Evolutionary conservation across 2,797 vertebrate species (phyloP).

Genomic region (Ispidina picta): DNA sequence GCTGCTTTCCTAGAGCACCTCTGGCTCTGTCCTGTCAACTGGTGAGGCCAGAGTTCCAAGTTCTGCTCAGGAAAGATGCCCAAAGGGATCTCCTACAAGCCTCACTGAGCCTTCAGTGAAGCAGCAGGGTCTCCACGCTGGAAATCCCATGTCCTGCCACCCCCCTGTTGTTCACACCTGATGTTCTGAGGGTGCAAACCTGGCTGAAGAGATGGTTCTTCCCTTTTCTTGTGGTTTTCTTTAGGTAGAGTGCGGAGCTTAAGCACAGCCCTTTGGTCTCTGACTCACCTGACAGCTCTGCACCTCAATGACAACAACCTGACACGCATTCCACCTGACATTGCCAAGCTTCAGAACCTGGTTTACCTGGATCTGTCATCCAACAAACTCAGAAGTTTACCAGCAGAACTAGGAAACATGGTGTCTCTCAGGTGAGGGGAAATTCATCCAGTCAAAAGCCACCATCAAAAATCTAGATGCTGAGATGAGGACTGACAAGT

Average conservation of each 20-base stretch:
- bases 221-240: constrained; percentile 4
- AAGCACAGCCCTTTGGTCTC: constrained; percentile 93
- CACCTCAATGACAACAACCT: constrained; percentile 99
- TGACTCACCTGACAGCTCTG: constrained; percentile 98
- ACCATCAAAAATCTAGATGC: accelerated
- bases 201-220: not conserved
- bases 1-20: not conserved
- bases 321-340: constrained; percentile 96
- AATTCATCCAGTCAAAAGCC: not conserved
- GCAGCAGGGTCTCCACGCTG: not conserved
- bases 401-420: constrained; percentile 99
- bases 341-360: constrained; percentile 97
- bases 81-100: accelerated
- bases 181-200: not conserved
- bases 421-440: constrained; percentile 96
- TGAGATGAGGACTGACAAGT: accelerated
- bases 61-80: not conserved
- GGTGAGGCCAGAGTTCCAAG: not conserved
- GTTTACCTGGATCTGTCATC: constrained; percentile 98
- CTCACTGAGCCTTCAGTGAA: not conserved
- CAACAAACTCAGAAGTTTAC: constrained; percentile 99
- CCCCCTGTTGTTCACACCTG: not conserved
- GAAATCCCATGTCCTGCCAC: not conserved
- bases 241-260: constrained; percentile 94
- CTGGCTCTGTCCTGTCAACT: not conserved